Conservation (phyloP, 2,797 vertebrate species). For the Gymnocypris eckloni region DNA sequence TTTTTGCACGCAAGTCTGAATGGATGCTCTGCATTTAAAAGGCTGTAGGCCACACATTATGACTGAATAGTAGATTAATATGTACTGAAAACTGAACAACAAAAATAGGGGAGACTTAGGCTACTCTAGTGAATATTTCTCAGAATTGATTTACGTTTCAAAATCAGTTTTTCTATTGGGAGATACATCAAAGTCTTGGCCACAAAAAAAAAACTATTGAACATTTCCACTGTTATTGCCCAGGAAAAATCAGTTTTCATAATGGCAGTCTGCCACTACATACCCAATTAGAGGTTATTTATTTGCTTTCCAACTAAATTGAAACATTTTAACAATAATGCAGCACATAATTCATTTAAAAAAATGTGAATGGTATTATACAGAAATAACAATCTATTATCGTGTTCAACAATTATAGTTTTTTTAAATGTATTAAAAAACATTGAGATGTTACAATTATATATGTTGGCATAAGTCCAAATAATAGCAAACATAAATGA, state of each 20-base stretch:
- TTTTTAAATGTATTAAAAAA: not conserved
- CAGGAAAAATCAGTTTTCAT: slow-evolving; percentile 5
- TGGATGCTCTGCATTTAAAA: not conserved
- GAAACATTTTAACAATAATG: not conserved
- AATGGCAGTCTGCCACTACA: not conserved
- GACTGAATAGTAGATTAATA: not conserved
- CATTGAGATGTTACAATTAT: not conserved
- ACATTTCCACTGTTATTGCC: slow-evolving; percentile 12
- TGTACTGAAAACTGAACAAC: not conserved
- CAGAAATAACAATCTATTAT: not conserved
- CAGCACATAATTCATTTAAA: not conserved
- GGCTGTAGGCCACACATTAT: not conserved
- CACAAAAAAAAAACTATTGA: not conserved
- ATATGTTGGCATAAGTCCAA: not conserved
- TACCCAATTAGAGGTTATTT: not conserved
- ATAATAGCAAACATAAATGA: not conserved
- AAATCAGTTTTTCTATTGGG: slow-evolving; percentile 11
- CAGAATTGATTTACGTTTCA: slow-evolving; percentile 10
- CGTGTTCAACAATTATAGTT: not conserved
- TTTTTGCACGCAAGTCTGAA: not conserved
- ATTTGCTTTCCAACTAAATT: not conserved
- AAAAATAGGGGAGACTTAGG: not conserved
- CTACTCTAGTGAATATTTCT: slow-evolving; percentile 12
- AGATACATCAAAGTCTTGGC: not conserved
- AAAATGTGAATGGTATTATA: not conserved